Evolutionary conservation across 2,113 vertebrate species (phyloP).

Genomic region (Larimichthys polyactis): DNA sequence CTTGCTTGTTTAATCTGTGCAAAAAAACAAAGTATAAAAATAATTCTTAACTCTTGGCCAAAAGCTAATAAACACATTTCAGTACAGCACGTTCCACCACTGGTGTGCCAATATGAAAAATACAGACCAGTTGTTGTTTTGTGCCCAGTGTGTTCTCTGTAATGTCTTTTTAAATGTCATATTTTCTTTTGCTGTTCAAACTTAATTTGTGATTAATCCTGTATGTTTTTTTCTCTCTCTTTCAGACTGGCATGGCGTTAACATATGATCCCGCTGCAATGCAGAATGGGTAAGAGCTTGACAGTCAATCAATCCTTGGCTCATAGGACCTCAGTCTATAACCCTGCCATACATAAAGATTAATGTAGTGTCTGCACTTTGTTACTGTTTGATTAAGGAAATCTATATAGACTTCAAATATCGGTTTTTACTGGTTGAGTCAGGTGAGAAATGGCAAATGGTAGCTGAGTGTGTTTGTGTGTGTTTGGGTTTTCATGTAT

Average conservation of each 20-base stretch:
- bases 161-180: not conserved
- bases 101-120: not conserved
- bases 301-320: conserved; percentile 57
- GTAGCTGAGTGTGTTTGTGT: conserved; percentile 19
- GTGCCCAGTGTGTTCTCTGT: not conserved
- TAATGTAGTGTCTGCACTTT: conserved; percentile 76
- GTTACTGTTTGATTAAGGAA: conserved; percentile 72
- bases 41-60: not conserved
- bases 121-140: not conserved
- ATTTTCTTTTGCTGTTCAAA: not conserved
- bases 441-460: conserved; percentile 37
- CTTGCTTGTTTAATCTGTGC: too few species aligned
- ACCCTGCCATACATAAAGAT: conserved; percentile 74
- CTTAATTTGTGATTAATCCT: conserved; percentile 27
- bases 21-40: not conserved
- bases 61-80: not conserved
- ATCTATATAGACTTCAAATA: conserved; percentile 60
- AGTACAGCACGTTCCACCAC: too few species aligned
- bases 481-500: not conserved
- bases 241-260: conserved; percentile 96
- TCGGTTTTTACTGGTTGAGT: conserved; percentile 44
- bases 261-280: conserved; percentile 96
- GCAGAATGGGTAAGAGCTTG: conserved; percentile 94
- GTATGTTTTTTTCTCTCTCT: conserved; percentile 57
- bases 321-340: conserved; percentile 64